Percentiles rank a stretch among this genome's conserved stretches.
phyloP scores from a whole-genome alignment of 2,113 vertebrate species.

The Dipodomys merriami region DNA sequence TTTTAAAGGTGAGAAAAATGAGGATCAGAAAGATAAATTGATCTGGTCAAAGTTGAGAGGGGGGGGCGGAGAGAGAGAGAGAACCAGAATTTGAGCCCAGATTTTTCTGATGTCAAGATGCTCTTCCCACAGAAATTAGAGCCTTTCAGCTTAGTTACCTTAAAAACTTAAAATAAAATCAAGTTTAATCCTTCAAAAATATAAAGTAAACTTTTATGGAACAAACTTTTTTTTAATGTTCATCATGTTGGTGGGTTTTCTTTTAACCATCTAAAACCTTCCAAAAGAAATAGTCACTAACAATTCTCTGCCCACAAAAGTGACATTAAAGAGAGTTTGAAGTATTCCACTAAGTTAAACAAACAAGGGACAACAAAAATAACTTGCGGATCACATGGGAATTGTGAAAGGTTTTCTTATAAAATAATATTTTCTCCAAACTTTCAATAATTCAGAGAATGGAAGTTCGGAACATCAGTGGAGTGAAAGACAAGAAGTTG shows the following conservation, averaged over 20 bases:
- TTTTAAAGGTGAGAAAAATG: slow-evolving; percentile 8
- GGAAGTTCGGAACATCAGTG: too few relatives aligned
- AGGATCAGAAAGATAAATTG: background rate
- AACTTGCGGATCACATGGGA: background rate
- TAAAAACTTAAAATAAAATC: slow-evolving; percentile 32
- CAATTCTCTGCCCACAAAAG: slow-evolving; percentile 11
- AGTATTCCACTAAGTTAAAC: background rate
- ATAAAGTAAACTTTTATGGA: slow-evolving; percentile 13
- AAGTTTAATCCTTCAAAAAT: background rate
- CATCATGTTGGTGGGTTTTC: background rate
- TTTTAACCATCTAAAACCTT: slow-evolving; percentile 15
- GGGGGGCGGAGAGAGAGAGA: too few relatives aligned
- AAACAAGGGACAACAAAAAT: background rate
- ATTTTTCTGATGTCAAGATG: background rate
- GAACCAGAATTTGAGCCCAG: background rate
- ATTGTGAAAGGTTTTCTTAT: background rate
- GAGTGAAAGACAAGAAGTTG: background rate
- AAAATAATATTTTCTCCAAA: background rate
- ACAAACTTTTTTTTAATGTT: background rate
- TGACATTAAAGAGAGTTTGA: background rate
- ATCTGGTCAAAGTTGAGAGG: background rate
- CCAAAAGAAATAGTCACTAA: background rate
- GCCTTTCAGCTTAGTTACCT: background rate
- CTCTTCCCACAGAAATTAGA: background rate
- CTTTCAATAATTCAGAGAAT: background rate